phyloP scores from a whole-genome alignment of 1,140 invertebrate genomes.

The Globodera rostochiensis region DNA sequence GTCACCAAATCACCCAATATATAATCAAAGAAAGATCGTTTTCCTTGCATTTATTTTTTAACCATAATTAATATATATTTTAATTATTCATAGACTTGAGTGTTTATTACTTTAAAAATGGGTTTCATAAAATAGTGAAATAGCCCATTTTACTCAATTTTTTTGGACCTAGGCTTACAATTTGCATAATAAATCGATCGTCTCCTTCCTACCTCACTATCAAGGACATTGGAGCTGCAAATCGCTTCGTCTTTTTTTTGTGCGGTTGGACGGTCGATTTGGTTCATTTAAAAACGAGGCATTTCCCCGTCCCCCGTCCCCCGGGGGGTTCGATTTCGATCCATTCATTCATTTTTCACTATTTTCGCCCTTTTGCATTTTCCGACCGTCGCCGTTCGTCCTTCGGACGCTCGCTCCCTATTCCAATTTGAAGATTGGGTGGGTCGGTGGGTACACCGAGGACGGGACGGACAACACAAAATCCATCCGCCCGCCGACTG shows the following conservation, averaged over 20 bases:
- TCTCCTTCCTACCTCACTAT: no score
- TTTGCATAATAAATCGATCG: background rate
- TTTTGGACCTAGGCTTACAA: background rate
- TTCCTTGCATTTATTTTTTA: no score
- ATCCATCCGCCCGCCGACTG: no score
- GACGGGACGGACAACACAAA: no score
- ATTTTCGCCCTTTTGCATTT: background rate
- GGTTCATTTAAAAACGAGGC: background rate
- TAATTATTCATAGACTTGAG: no score
- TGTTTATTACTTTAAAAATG: no score
- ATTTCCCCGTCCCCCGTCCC: no score
- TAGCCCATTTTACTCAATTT: background rate
- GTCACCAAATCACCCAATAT: no score
- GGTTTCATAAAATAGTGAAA: background rate
- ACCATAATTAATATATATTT: no score
- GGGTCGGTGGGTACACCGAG: background rate
- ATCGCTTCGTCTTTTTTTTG: background rate
- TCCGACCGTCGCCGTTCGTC: no score
- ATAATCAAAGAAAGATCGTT: no score
- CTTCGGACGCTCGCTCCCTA: background rate
- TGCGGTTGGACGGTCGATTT: background rate
- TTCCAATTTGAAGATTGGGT: background rate
- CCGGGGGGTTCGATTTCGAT: background rate
- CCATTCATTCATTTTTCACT: background rate
- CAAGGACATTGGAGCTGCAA: background rate